A percentile compares a stretch with the other conserved stretches of the same genome.
Conservation (phyloP, 2,888 invertebrate species). For the Hoplodrina ambigua region DNA sequence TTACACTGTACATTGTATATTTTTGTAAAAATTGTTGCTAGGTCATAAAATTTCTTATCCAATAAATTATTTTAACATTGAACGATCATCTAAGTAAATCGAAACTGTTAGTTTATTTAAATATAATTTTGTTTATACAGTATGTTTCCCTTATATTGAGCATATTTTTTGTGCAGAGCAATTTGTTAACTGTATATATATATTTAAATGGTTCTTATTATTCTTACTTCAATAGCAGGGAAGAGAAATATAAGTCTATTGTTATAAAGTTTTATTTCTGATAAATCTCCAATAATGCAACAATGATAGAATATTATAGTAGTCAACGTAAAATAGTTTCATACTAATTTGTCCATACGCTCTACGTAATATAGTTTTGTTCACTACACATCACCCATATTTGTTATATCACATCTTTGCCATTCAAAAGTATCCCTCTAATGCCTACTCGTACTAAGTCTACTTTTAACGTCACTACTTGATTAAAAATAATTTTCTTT, state of each 20-base stretch:
- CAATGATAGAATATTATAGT: constrained; percentile 63
- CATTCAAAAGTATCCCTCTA: constrained; percentile 65
- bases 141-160: constrained; percentile 68
- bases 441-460: constrained; percentile 57
- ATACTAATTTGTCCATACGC: constrained; percentile 46
- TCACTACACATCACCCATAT: constrained; percentile 68
- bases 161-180: constrained; percentile 73
- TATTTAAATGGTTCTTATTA: constrained; percentile 38
- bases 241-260: constrained; percentile 34
- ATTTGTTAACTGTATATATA: constrained; percentile 46
- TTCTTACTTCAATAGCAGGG: constrained; percentile 42
- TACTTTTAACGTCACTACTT: constrained; percentile 65
- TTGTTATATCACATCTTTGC: constrained; percentile 71
- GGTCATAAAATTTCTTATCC: constrained; percentile 58
- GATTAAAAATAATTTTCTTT: constrained; percentile 55
- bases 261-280: constrained; percentile 35
- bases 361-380: constrained; percentile 59
- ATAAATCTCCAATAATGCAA: constrained; percentile 64
- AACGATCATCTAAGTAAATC: constrained; percentile 49
- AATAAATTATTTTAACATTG: constrained; percentile 59
- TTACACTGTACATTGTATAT: constrained; percentile 64
- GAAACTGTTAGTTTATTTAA: constrained; percentile 47
- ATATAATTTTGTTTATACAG: constrained; percentile 57
- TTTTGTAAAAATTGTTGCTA: constrained; percentile 62
- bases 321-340: constrained; percentile 63